Base-by-base conservation (phyloP, 2,888 invertebrate genomes). In the Tromatobia lineatoria region DNA sequence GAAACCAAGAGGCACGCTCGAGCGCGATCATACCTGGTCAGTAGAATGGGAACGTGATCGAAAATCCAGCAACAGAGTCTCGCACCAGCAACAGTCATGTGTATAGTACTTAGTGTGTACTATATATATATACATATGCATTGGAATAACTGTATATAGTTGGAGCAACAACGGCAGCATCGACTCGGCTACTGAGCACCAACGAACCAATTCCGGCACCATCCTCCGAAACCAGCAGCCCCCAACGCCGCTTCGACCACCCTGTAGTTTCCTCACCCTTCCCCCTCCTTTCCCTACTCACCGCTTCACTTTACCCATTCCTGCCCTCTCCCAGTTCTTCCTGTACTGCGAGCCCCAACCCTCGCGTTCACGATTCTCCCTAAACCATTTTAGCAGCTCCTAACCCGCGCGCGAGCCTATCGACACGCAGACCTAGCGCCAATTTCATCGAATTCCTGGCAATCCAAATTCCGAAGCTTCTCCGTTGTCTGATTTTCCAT, bases 121-220 rank as follows among this genome's bases (percentile, higher is more conserved):
- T 29, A 45, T 42, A 57, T 34, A 42, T 50, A 80, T 47, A 84
- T 77, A 69, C n/a, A n/a, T 57, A 69, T 69, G 20, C 67, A 59
- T 78, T 15, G 10, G 13, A 18, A 45, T 29, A 45, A 59, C 74
- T 71, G 70, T 42, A 70, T 66, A 61, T 50, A 69, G 38, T 76
- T 47, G 69, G 52, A 61, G 47, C 38, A 61, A 38, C 34, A 54
- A 29, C 34, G 29, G 74, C 64, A 64, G 69, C 78, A 69, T 80
- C 82, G 86, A 71, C 77, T 85, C 74, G 78, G 71, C 79, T 73
- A 77, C 74, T 82, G 85, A 85, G 80, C 77, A 66, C 83, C 87
- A 86, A 84, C 83, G 74, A 85, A 85, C 85, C 86, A 86, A 87
- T 86, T 87, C 66, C 59, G 66, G 38, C 77, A 57, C 29, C 77